These are phyloP conservation scores for Sebastes fasciatus DNA, from an alignment of 2,113 vertebrate genomes.

Conservation along the genomic window DNA sequence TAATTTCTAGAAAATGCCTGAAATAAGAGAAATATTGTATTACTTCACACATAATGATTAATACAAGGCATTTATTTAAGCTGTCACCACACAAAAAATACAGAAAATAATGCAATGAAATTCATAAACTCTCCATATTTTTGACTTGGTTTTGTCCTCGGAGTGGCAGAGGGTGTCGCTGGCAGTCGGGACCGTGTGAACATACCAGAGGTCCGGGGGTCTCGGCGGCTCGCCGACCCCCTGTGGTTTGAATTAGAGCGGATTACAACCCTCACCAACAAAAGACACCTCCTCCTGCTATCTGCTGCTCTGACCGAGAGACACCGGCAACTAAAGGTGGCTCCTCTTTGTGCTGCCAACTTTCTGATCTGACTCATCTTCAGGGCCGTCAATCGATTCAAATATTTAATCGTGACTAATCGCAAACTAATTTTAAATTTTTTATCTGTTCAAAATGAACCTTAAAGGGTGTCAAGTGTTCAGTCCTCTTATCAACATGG, in stretches of 20 bases:
- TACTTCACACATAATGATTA: neutral
- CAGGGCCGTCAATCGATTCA: no score
- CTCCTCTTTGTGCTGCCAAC: neutral
- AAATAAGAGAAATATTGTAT: neutral
- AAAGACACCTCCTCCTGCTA: constrained; percentile 39
- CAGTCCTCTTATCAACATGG: no score
- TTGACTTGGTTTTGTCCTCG: neutral
- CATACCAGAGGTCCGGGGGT: constrained; percentile 39
- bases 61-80: neutral
- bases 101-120: neutral
- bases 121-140: neutral
- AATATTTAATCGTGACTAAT: no score
- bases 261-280: constrained; percentile 67
- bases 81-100: neutral
- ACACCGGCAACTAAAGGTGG: constrained; percentile 7
- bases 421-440: no score
- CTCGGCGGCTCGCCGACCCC: constrained; percentile 47
- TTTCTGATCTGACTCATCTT: neutral
- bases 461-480: no score
- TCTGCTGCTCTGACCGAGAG: constrained; percentile 7
- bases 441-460: no score
- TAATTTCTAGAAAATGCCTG: neutral
- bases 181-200: constrained; percentile 49
- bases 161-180: neutral
- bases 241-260: constrained; percentile 61